Evolutionary conservation across 2,888 invertebrate genomes (phyloP), one percentile per base, ranked within the genome.

Genomic region (Acronicta psi): DNA sequence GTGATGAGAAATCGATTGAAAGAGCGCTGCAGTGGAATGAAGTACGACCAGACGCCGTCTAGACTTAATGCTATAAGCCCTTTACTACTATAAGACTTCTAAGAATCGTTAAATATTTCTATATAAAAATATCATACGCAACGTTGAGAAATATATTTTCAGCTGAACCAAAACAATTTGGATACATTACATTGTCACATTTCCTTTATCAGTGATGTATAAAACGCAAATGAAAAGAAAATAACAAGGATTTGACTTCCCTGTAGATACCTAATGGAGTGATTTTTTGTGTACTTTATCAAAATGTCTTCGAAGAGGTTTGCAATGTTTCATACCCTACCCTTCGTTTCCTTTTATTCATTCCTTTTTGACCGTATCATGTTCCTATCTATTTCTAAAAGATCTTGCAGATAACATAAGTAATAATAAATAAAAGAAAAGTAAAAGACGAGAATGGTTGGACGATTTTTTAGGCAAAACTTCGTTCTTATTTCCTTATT

Each of bases 401-500:
- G 43, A 69, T 54, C 53, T 53, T 25, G 54, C 55, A 59, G 60
- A 64, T 73, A 73, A 69, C 65, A 68, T 68, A 69, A 75, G 70
- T 59, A 67, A 73, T 64, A 62, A 73, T 79, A 78, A 62, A 73
- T 79, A 78, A 79, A 75, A 57, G 59, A 67, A 75, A 77, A 66
- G 60, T 81, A 79, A 81, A 63, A 60, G 76, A 63, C 60, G 72
- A 58, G 71, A 70, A 71, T 63, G 69, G 64, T 73, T 70, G 60
- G 70, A 69, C 62, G 72, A 82, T 74, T 79, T 80, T 82, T 81
- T 74, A 68, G 59, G 31, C 42, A 74, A 69, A 80, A 81, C 74
- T 83, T 83, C 57, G 68, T 68, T 69, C 72, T 77, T 69, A 75
- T 77, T 79, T 83, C 79, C 83, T 88, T 85, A 83, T 87, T 86